These are phyloP conservation scores for Oscheius myriophilus DNA, from an alignment of 2,888 invertebrate genomes.

Conservation along the genomic window DNA sequence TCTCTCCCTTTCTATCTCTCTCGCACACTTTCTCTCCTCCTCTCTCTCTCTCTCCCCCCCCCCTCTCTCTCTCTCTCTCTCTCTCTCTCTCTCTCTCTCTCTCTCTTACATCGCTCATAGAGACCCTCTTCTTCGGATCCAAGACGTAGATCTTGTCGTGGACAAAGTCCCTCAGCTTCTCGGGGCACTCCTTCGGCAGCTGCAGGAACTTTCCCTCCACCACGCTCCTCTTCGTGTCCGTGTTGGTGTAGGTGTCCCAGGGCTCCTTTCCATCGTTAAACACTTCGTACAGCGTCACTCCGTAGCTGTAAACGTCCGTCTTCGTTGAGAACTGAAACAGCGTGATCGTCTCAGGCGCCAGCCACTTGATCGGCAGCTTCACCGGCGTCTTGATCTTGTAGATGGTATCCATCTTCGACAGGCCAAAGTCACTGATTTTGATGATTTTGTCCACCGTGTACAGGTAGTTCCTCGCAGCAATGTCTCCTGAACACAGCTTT, in stretches of 20 bases:
- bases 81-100: too few species aligned
- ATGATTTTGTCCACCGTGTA: conserved; percentile 22
- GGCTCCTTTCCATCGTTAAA: conserved; percentile 45
- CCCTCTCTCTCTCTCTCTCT: conserved; percentile 20
- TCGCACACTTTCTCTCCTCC: too few species aligned
- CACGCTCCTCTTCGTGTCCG: conserved; percentile 33
- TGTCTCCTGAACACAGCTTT: not conserved
- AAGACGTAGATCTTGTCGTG: conserved; percentile 41
- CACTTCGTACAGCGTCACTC: conserved; percentile 46
- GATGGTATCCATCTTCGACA: conserved; percentile 27
- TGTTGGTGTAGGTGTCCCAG: conserved; percentile 38
- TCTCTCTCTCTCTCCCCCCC: too few species aligned
- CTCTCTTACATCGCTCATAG: conserved; percentile 31
- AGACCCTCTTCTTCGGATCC: conserved; percentile 38
- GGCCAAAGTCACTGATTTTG: conserved; percentile 49
- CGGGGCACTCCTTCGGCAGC: conserved; percentile 37
- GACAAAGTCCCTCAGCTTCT: conserved; percentile 41
- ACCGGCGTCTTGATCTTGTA: conserved; percentile 31
- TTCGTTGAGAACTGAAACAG: conserved; percentile 33
- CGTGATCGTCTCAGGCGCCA: conserved; percentile 38
- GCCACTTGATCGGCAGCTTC: conserved; percentile 47
- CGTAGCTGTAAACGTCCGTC: conserved; percentile 46
- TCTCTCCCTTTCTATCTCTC: too few species aligned
- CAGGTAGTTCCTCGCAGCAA: conserved; percentile 26
- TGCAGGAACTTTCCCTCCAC: conserved; percentile 33